Conservation (phyloP, 2,888 invertebrate genomes). For the Eudemis profundana region DNA sequence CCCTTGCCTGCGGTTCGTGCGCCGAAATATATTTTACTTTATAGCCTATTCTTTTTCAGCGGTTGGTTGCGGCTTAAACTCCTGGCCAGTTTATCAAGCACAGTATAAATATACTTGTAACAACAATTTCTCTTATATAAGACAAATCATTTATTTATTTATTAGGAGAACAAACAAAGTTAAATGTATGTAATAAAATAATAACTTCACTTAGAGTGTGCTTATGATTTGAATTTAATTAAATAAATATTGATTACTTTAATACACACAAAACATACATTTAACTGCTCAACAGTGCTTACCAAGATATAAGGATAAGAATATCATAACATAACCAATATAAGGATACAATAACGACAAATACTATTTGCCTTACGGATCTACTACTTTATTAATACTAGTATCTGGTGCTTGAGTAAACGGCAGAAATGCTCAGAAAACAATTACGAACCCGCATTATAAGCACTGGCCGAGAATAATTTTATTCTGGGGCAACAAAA, state of each 20-base stretch:
- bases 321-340: too few relatives aligned
- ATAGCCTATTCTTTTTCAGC: constrained; percentile 23
- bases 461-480: constrained; percentile 18
- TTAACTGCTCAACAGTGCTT: too few relatives aligned
- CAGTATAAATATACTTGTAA: neutral
- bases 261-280: too few relatives aligned
- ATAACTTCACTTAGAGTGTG: too few relatives aligned
- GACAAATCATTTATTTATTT: too few relatives aligned
- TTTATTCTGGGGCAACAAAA: neutral
- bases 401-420: neutral
- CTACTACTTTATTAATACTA: neutral
- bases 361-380: neutral
- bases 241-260: too few relatives aligned
- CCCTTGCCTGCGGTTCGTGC: constrained; percentile 24
- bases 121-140: neutral
- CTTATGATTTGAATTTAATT: too few relatives aligned
- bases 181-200: too few relatives aligned
- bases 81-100: neutral
- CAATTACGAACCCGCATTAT: constrained; percentile 6
- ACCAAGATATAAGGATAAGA: too few relatives aligned
- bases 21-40: constrained; percentile 32
- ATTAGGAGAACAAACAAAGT: too few relatives aligned
- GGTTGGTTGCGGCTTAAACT: constrained; percentile 12
- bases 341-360: neutral
- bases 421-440: constrained; percentile 3